Evolutionary conservation across 2,888 invertebrate genomes (phyloP), one percentile per base, ranked within the genome.

Genomic region (Gymnosoma rotundatum): DNA sequence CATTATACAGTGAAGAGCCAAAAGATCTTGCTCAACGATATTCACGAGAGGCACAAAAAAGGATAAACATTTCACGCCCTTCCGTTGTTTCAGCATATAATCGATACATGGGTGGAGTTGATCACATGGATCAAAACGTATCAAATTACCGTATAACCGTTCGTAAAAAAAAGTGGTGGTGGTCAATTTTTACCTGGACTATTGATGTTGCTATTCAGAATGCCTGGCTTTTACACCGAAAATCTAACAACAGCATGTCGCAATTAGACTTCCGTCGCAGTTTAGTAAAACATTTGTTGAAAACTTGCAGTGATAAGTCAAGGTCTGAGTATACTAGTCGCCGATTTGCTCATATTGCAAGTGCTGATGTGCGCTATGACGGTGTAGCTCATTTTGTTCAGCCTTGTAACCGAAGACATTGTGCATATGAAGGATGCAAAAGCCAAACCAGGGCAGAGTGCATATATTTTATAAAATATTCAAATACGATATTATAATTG

Each of bases 141-240:
- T 45, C 45, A 12, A 45, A 45, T 14, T 45, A 45, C 45, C 50
- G 50, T 12, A 50, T 50, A 50, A 12, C 50, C 50, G 18, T 50
- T 50, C 18, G 50, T 12, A 50, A 50, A 12, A 25, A 25, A 50
- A 50, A 50, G 18, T 50, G 50, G 50, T 50, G 18, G n/a, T 50
- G 50, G n/a, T 54, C 52, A 21, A 54, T 21, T 54, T 54, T 54
- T 12, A 54, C 52, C 14, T 54, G 21, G 25, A 56, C 25, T 16
- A 56, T 32, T 32, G 56, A 56, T 56, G 56, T 16, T 5, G 25
- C 16, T 56, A 56, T 56, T 56, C 56, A 56, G n/a, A 25, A 56
- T 56, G 16, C 32, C 5, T 56, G 56, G 32, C 25, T 56, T 7
- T 25, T 56, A 16, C 56, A 56, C 5, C 32, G 56, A 16, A 25